Percentiles rank a stretch among this genome's conserved stretches.
These are phyloP conservation scores for Lepeophtheirus salmonis DNA, from an alignment of 1,140 invertebrate genomes.

Conservation along the genomic window DNA sequence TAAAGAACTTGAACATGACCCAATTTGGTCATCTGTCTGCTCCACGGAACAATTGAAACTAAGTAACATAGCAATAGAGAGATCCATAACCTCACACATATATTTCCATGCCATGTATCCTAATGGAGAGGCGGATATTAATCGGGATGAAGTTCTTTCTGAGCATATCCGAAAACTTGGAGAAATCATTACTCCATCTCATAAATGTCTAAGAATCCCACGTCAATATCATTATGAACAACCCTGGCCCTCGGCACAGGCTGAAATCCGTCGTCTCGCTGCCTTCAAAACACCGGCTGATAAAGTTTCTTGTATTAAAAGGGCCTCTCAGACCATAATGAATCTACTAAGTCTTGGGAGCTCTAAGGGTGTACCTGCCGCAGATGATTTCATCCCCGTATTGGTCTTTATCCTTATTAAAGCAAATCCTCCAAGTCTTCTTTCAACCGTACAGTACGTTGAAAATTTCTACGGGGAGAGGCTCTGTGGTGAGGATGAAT, in stretches of 20 bases:
- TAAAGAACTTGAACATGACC: conserved; percentile 42
- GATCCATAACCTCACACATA: conserved; percentile 42
- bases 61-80: conserved; percentile 51
- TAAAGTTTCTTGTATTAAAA: conserved; percentile 68
- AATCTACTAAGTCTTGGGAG: conserved; percentile 66
- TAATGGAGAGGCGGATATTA: conserved; percentile 84
- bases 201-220: conserved; percentile 61
- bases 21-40: conserved; percentile 45
- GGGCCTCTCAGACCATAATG: conserved; percentile 73
- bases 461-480: conserved; percentile 68
- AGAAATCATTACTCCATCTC: conserved; percentile 53
- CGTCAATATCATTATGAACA: conserved; percentile 65
- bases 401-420: conserved; percentile 91
- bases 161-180: conserved; percentile 73
- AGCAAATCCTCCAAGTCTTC: conserved; percentile 32
- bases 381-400: conserved; percentile 90
- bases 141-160: conserved; percentile 68
- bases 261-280: conserved; percentile 71
- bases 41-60: conserved; percentile 45
- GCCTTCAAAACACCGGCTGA: conserved; percentile 85
- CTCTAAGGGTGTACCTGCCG: conserved; percentile 59
- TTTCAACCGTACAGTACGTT: conserved; percentile 63
- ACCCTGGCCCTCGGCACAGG: conserved; percentile 92
- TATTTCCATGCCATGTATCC: conserved; percentile 86
- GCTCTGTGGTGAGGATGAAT: conserved; percentile 74